Evolutionary conservation across 1,140 invertebrate genomes (phyloP), one percentile per base, ranked within the genome.

Genomic region (Drosophila lowei): DNA sequence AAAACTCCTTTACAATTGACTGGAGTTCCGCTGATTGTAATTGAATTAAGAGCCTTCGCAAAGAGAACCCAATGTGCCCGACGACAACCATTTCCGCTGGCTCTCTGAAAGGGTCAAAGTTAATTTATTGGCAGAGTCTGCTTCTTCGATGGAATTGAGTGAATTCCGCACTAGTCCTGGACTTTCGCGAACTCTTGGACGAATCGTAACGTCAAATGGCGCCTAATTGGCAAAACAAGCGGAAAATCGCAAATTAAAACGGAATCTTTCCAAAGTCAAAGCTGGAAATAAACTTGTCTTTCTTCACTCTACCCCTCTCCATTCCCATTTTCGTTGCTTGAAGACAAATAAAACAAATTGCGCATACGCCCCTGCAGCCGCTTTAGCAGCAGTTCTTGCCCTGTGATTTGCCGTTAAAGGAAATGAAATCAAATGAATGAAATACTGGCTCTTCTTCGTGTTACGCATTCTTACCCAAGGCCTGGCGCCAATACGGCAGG

Each of bases 161-260:
- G 15, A 41, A 65, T 54, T 65, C 48, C 67, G 65, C 48, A 49
- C 55, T 47, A 57, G 63, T 56, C 47, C 42, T 38, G 44, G 30
- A 47, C 46, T 73, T 65, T 38, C 58, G 18, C 21, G 41, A 18
- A 44, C 25, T 53, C 38, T 63, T 48, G 57, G 56, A 38, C 34
- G 68, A 62, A 72, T 78, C 50, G 76, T 62, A 79, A 79, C 81
- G 83, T 88, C 83, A 83, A 86, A 81, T 88, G 84, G 78, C 83
- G 83, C 65, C 78, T 88, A 86, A 86, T 88, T 88, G 83, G 78
- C 66, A 86, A 88, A 86, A 88, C 81, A 88, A 75, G 83, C 83
- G 65, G 77, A 86, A 88, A 86, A 86, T 86, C 78, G 77, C 77
- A 81, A 86, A 78, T 86, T 86, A 77, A 80, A 84, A 64, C 54